A percentile compares a stretch with the other conserved stretches of the same genome.
phyloP scores from a whole-genome alignment of 2,797 vertebrate species.

The Silurus aristotelis region DNA sequence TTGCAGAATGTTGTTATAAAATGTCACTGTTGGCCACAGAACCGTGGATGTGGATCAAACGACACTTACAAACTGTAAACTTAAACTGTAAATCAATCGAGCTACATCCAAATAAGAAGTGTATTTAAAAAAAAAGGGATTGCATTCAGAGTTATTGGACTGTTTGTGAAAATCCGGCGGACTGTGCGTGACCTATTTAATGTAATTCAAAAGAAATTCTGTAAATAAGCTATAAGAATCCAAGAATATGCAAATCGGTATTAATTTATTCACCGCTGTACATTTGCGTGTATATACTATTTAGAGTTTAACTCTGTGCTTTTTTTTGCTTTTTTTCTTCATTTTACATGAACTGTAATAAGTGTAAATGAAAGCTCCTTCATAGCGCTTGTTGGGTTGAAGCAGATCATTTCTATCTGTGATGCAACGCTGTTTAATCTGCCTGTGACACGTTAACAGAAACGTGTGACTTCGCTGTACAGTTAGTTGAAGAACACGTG shows the following conservation, averaged over 20 bases:
- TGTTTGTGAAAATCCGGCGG: slow-evolving; percentile 68
- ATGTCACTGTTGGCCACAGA: slow-evolving; percentile 37
- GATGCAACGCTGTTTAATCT: slow-evolving; percentile 79
- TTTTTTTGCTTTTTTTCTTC: slow-evolving; percentile 58
- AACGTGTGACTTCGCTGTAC: slow-evolving; percentile 78
- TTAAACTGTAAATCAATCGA: slow-evolving; percentile 42
- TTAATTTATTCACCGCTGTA: slow-evolving; percentile 99
- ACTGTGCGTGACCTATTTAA: slow-evolving; percentile 90
- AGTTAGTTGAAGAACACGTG: slow-evolving; percentile 65
- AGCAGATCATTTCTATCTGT: slow-evolving; percentile 75
- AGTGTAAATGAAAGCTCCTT: slow-evolving; percentile 89
- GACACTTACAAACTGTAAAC: slow-evolving; percentile 39
- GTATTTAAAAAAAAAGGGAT: slow-evolving; percentile 68
- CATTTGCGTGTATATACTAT: slow-evolving; percentile 97
- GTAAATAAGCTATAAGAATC: slow-evolving; percentile 98
- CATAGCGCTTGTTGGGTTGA: slow-evolving; percentile 85
- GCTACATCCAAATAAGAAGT: slow-evolving; percentile 49
- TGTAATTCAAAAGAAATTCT: slow-evolving; percentile 93
- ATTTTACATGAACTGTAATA: slow-evolving; percentile 86
- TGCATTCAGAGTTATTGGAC: slow-evolving; percentile 58
- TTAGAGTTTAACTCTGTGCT: slow-evolving; percentile 88
- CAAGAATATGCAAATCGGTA: slow-evolving; percentile 99
- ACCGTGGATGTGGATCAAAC: slow-evolving; percentile 37
- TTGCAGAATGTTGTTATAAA: slow-evolving; percentile 26
- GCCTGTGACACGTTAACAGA: slow-evolving; percentile 71